Evolutionary conservation across 2,888 invertebrate genomes (phyloP).

Genomic region (Volucella inanis): DNA sequence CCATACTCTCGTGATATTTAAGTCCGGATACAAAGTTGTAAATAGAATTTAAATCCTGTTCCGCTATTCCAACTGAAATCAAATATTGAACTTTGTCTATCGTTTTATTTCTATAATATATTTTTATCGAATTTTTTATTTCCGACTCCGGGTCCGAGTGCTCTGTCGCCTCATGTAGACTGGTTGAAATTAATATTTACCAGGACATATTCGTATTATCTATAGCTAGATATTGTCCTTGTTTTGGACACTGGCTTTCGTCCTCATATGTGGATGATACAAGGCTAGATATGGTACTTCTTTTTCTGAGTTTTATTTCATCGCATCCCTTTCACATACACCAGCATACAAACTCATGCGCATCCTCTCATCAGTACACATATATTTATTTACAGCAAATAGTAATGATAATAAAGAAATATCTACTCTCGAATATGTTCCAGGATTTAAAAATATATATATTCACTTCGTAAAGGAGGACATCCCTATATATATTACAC

Average conservation of each 20-base stretch:
- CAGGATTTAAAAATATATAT: constrained; percentile 32
- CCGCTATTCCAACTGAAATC: constrained; percentile 52
- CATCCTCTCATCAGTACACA: neutral
- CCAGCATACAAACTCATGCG: no score
- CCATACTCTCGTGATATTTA: constrained; percentile 33
- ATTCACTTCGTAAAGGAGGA: neutral
- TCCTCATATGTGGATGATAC: no score
- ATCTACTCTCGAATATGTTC: constrained; percentile 30
- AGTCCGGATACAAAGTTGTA: constrained; percentile 41
- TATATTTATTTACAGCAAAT: constrained; percentile 69
- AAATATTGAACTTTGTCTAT: constrained; percentile 68
- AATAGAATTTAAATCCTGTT: constrained; percentile 67
- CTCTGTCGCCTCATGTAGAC: constrained; percentile 42
- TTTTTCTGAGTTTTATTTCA: constrained; percentile 53
- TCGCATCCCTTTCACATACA: neutral
- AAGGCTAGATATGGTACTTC: constrained; percentile 43
- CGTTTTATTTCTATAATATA: neutral
- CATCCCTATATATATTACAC: neutral
- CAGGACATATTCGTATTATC: constrained; percentile 2
- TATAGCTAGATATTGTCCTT: no score
- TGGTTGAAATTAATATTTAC: constrained; percentile 68
- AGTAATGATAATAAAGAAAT: constrained; percentile 68
- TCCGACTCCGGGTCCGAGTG: neutral
- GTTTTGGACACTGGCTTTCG: no score
- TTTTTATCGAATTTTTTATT: neutral